Evolutionary conservation across 2,113 vertebrate genomes (phyloP), one percentile per base, ranked within the genome.

Genomic region (Nothocercus julius): DNA sequence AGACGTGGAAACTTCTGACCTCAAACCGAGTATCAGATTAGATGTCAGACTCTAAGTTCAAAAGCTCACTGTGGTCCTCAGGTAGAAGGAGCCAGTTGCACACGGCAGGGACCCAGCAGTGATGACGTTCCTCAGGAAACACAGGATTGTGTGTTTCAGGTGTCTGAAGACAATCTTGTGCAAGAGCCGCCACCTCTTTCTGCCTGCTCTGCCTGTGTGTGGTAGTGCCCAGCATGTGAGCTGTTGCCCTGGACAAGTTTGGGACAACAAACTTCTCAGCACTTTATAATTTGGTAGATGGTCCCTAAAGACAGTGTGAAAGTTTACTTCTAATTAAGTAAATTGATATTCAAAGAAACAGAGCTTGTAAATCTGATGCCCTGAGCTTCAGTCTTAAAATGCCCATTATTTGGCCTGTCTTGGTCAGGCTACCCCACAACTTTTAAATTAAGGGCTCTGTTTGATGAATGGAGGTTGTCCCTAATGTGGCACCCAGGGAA

Each of bases 181-280:
- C 16, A 30, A 54, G 14, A 19, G 16, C 40, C 4, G 28, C 8
- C 5, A 5, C 34, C 24, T 77, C n/a, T 32, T 45, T 15, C 36
- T 5, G 59, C 22, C 16, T 61, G 49, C 3, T 51, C 9, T 53
- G 36, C 45, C 0, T 0, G 38, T 8, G 1, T 1, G 11, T 8
- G 25, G 20, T 1, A 0, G 17, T 42, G 51, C 64, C 18, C 70
- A 13, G 54, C 21, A 28, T 44, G 24, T 68, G 15, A 76, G 70
- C 22, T 27, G 3, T 2, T 19, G 69, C 27, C 61, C 21, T 36
- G 5, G 32, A 32, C 30, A 24, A 47, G 44, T 58, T 25, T 38
- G 80, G 62, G 53, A 67, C 56, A 67, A 54, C 61, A 69, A 1
- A 32, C 73, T 44, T 83, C 49, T 68, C 34, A 9, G 34, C 69